phyloP scores from a whole-genome alignment of 2,888 invertebrate genomes.

The Luperina testacea region DNA sequence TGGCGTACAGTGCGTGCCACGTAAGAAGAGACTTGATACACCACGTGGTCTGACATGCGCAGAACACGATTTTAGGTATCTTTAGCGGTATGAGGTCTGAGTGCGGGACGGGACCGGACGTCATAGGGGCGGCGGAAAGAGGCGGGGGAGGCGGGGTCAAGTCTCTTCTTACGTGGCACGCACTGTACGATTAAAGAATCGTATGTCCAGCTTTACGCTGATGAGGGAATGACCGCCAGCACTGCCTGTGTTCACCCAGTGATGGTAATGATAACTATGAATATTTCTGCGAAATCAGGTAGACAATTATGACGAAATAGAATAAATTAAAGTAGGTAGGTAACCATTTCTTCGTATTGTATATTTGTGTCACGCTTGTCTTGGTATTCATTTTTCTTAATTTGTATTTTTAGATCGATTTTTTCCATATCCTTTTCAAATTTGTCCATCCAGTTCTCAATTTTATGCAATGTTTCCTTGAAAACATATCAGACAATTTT shows the following conservation, averaged over 20 bases:
- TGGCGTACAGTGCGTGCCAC: no score
- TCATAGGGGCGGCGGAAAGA: no score
- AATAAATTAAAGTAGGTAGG: not conserved
- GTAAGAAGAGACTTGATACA: no score
- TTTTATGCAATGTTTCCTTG: conserved; percentile 80
- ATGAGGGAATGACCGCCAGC: not conserved
- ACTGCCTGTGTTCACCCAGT: not conserved
- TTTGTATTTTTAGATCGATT: conserved; percentile 82
- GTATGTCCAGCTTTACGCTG: not conserved
- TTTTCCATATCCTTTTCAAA: conserved; percentile 82
- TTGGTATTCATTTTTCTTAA: conserved; percentile 78
- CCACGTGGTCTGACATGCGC: no score
- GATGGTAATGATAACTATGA: not conserved
- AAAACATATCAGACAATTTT: conserved; percentile 16
- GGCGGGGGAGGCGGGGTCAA: no score
- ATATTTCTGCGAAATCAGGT: not conserved
- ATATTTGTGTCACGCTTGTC: conserved; percentile 71
- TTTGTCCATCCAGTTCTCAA: conserved; percentile 83
- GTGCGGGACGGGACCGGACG: no score
- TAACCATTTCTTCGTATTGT: conserved; percentile 73
- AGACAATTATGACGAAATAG: not conserved
- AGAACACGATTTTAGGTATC: no score
- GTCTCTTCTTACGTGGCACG: no score
- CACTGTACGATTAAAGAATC: not conserved
- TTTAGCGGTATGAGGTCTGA: no score